A percentile compares a stretch with the other conserved stretches of the same genome.
Conservation (phyloP, 2,113 vertebrate genomes). For the Theristicus caerulescens region DNA sequence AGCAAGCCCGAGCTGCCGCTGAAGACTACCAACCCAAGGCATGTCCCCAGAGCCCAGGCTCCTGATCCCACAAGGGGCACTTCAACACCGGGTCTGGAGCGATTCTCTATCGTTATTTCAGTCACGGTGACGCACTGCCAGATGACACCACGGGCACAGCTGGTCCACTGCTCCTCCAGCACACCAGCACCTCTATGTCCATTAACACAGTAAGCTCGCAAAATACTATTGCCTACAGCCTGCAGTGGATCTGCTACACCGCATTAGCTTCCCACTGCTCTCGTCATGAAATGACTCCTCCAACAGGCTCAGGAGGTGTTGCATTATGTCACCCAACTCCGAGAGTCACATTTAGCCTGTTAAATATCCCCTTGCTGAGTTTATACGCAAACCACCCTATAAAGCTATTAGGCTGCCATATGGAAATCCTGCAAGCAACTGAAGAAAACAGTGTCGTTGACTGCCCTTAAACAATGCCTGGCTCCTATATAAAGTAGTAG, state of each 20-base stretch:
- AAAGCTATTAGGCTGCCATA: background rate
- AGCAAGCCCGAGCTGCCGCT: background rate
- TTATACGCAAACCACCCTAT: background rate
- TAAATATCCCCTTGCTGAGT: background rate
- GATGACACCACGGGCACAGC: background rate
- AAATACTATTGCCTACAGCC: background rate
- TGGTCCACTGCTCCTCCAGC: background rate
- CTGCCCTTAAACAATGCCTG: background rate
- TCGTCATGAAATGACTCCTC: background rate
- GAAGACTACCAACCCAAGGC: background rate
- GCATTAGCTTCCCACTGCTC: background rate
- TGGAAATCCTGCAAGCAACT: background rate
- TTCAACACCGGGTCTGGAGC: background rate
- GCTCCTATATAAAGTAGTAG: background rate
- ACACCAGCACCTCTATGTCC: background rate
- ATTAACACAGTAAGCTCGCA: background rate
- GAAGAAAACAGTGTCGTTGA: background rate
- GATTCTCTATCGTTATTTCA: background rate
- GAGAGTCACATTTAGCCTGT: background rate
- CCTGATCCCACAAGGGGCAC: background rate
- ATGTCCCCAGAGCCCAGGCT: background rate
- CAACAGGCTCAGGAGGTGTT: background rate
- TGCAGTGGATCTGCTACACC: background rate
- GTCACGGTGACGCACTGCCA: fast-evolving
- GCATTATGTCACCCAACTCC: background rate